A percentile compares a stretch with the other conserved stretches of the same genome.
These are phyloP conservation scores for Chroicocephalus ridibundus DNA, from an alignment of 2,113 vertebrate species.

Conservation along the genomic window DNA sequence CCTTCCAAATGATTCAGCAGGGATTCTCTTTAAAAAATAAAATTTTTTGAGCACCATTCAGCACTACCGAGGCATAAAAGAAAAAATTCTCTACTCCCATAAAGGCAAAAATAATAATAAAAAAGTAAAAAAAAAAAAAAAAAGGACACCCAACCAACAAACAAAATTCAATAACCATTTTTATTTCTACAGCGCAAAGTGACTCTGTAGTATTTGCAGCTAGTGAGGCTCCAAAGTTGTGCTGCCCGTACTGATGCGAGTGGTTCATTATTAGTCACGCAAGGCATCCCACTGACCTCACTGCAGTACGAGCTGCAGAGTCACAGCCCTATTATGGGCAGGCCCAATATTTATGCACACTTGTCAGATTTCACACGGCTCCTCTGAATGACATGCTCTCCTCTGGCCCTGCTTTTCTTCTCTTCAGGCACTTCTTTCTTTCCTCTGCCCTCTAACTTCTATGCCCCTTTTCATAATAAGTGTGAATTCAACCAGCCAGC, in stretches of 20 bases:
- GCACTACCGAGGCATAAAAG: background rate
- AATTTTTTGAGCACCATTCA: background rate
- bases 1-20: background rate
- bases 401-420: background rate
- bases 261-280: background rate
- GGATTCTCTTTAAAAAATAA: background rate
- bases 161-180: background rate
- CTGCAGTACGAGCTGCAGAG: background rate
- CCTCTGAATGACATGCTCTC: background rate
- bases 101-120: background rate
- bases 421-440: background rate
- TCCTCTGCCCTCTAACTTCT: background rate
- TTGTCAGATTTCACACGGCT: constrained; percentile 14
- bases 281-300: background rate
- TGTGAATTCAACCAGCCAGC: background rate
- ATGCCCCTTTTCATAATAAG: background rate
- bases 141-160: background rate
- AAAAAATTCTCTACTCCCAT: background rate
- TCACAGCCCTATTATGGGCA: background rate
- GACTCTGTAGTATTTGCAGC: background rate
- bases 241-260: background rate
- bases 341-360: constrained; percentile 27
- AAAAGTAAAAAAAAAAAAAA: background rate
- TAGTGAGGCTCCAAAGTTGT: background rate
- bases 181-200: background rate